phyloP scores from a whole-genome alignment of 2,888 invertebrate genomes.

The Leptothorax acervorum region DNA sequence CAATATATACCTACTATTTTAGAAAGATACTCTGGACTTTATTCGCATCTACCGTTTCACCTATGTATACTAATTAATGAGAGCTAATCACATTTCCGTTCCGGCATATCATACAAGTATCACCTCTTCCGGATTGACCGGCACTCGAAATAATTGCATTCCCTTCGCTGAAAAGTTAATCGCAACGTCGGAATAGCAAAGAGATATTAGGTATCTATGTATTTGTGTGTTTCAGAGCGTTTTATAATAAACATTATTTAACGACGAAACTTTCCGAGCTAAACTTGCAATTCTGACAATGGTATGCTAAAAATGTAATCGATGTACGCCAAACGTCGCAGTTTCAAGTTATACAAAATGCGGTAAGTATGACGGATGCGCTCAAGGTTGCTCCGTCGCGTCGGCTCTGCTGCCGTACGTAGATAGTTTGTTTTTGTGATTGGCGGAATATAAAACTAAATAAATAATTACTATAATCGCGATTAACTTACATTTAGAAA shows the following conservation, averaged over 20 bases:
- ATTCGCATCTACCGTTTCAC: slow-evolving; percentile 24
- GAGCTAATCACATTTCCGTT: slow-evolving; percentile 40
- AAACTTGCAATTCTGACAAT: slow-evolving; percentile 23
- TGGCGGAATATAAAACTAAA: neutral
- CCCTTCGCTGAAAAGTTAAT: neutral
- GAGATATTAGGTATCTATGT: neutral
- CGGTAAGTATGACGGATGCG: slow-evolving; percentile 28
- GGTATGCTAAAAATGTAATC: slow-evolving; percentile 38
- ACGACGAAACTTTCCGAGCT: slow-evolving; percentile 39
- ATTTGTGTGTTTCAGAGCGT: neutral
- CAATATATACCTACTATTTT: slow-evolving; percentile 43
- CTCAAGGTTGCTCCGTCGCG: slow-evolving; percentile 10
- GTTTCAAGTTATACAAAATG: slow-evolving; percentile 45
- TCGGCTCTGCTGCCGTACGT: neutral
- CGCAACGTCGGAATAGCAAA: slow-evolving; percentile 29
- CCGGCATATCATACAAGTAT: slow-evolving; percentile 13
- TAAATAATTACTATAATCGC: neutral
- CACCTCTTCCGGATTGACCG: slow-evolving; percentile 19
- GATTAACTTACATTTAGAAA: neutral
- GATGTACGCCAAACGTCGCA: slow-evolving; percentile 33
- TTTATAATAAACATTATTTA: slow-evolving; percentile 31
- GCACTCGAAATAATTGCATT: slow-evolving; percentile 24
- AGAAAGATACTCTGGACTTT: slow-evolving; percentile 45
- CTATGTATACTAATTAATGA: slow-evolving; percentile 44
- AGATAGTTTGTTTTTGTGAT: neutral